Percentiles rank a stretch among this genome's conserved stretches.
Conservation (phyloP, 2,888 invertebrate species). For the Ophraella communa region DNA sequence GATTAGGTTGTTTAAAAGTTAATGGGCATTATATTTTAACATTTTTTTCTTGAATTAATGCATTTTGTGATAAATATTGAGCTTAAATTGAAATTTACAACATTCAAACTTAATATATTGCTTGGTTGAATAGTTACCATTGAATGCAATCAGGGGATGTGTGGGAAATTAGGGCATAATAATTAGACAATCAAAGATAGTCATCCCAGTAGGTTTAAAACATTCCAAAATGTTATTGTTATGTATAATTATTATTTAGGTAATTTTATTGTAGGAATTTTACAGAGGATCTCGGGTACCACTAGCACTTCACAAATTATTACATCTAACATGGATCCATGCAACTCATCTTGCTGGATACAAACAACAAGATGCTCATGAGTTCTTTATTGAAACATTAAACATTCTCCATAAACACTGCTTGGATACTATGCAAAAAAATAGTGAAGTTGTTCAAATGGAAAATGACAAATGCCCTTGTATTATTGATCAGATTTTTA, state of each 20-base stretch:
- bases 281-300: slow-evolving; percentile 91
- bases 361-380: slow-evolving; percentile 98
- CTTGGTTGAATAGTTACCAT: not conserved
- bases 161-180: too few species aligned
- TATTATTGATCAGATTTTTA: slow-evolving; percentile 97
- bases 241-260: not conserved
- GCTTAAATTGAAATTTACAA: too few species aligned
- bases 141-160: too few species aligned
- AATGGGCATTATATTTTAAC: too few species aligned
- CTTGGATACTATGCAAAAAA: slow-evolving; percentile 49
- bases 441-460: slow-evolving; percentile 33
- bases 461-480: slow-evolving; percentile 75
- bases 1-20: not conserved
- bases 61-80: too few species aligned
- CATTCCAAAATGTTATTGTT: too few species aligned
- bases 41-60: too few species aligned
- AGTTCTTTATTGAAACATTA: slow-evolving; percentile 95
- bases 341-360: slow-evolving; percentile 93
- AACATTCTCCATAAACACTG: slow-evolving; percentile 90
- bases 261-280: slow-evolving; percentile 71
- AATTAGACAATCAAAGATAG: too few species aligned
- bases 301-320: slow-evolving; percentile 84
- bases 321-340: slow-evolving; percentile 97
- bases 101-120: not conserved
- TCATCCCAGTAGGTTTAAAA: not conserved